Conservation (phyloP, 2,888 invertebrate species). For the Rhopalosiphum nymphaeae region DNA sequence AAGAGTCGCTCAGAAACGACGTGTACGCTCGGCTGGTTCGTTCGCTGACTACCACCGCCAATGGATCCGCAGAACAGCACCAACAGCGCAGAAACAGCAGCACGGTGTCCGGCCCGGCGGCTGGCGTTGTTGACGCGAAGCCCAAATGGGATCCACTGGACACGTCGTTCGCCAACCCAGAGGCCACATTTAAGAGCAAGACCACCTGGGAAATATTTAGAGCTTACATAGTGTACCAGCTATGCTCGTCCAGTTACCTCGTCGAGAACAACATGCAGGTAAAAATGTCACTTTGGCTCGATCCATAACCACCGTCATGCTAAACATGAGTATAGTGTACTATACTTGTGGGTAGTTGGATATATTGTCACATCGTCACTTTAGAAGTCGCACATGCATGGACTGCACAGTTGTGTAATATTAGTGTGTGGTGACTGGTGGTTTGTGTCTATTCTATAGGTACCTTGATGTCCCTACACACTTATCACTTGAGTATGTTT, state of each 20-base stretch:
- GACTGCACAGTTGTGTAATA: not conserved
- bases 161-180: conserved; percentile 87
- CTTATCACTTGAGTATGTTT: not conserved
- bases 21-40: conserved; percentile 43
- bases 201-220: conserved; percentile 91
- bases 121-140: conserved; percentile 24
- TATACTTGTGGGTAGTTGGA: not conserved
- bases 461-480: not conserved
- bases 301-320: not conserved
- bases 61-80: conserved; percentile 24
- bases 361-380: not conserved
- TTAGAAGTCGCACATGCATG: not conserved
- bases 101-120: conserved; percentile 51
- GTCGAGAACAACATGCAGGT: conserved; percentile 96
- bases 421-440: not conserved
- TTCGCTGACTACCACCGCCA: conserved; percentile 15
- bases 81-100: conserved; percentile 55
- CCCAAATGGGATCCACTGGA: conserved; percentile 79
- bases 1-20: conserved; percentile 59
- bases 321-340: not conserved
- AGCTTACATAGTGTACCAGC: conserved; percentile 90
- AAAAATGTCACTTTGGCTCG: conserved; percentile 69
- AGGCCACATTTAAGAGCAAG: conserved; percentile 95
- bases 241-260: conserved; percentile 88
- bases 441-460: not conserved